A percentile compares a stretch with the other conserved stretches of the same genome.
phyloP scores from a whole-genome alignment of 2,797 vertebrate genomes.

The Ctenopoma kingsleyae region DNA sequence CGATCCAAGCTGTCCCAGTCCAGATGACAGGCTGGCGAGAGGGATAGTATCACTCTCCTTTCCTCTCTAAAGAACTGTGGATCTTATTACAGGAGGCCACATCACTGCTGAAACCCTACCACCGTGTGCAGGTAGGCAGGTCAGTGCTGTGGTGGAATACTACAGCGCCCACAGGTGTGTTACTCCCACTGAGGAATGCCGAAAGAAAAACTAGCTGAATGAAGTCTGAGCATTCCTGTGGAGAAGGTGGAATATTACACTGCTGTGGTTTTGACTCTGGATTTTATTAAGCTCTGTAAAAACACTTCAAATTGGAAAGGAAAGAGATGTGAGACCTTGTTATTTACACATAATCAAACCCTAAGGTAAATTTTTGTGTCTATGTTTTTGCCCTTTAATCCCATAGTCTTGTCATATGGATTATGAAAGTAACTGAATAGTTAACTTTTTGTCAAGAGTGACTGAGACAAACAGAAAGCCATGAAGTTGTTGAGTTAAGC shows the following conservation, averaged over 20 bases:
- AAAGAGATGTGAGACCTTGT: slow-evolving; percentile 6
- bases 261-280: slow-evolving; percentile 9
- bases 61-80: slow-evolving; percentile 37
- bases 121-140: slow-evolving; percentile 38
- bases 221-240: slow-evolving; percentile 47
- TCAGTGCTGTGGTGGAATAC: slow-evolving; percentile 5
- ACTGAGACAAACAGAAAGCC: no score
- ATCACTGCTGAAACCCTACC: slow-evolving; percentile 58
- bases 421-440: not conserved
- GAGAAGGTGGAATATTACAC: slow-evolving; percentile 46
- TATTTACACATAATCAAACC: slow-evolving; percentile 28
- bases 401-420: not conserved
- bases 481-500: no score
- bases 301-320: slow-evolving; percentile 18
- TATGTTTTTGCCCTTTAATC: not conserved
- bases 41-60: slow-evolving; percentile 48
- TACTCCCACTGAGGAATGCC: slow-evolving; percentile 59
- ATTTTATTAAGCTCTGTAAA: slow-evolving; percentile 27
- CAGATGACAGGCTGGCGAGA: slow-evolving; percentile 51
- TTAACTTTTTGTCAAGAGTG: no score
- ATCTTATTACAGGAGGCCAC: slow-evolving; percentile 64
- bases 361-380: not conserved
- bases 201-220: slow-evolving; percentile 38
- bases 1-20: slow-evolving; percentile 46
- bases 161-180: slow-evolving; percentile 65